phyloP scores from a whole-genome alignment of 2,797 vertebrate species.

The Orestias chungarensis region DNA sequence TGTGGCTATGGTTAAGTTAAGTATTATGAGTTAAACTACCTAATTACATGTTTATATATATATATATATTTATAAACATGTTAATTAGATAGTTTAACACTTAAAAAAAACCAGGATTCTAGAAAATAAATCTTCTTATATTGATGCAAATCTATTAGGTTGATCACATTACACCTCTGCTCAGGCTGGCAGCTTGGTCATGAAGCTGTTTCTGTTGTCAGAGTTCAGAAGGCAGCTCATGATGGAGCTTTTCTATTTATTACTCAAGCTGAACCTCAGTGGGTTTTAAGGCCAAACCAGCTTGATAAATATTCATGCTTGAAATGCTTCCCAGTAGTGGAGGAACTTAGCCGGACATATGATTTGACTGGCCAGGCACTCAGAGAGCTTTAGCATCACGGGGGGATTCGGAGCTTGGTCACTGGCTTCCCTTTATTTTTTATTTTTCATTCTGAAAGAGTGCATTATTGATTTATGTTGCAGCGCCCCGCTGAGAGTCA shows the following conservation, averaged over 20 bases:
- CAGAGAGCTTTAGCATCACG: slow-evolving; percentile 54
- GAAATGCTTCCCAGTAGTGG: slow-evolving; percentile 59
- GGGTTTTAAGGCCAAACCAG: slow-evolving; percentile 54
- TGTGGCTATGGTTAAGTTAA: not conserved
- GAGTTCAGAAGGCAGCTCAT: slow-evolving; percentile 59
- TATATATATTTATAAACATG: too few relatives aligned
- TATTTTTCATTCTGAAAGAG: slow-evolving; percentile 67
- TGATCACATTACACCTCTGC: slow-evolving; percentile 1
- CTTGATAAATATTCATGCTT: slow-evolving; percentile 66
- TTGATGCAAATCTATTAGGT: not conserved
- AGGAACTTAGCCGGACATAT: slow-evolving; percentile 55
- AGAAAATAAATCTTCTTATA: too few relatives aligned
- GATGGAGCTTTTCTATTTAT: slow-evolving; percentile 47
- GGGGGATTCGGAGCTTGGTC: slow-evolving; percentile 58
- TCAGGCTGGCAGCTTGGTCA: slow-evolving; percentile 63
- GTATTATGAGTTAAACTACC: not conserved
- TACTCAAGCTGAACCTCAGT: slow-evolving; percentile 56
- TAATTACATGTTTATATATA: too few relatives aligned
- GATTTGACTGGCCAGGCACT: slow-evolving; percentile 62
- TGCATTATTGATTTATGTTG: slow-evolving; percentile 70
- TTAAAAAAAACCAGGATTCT: too few relatives aligned
- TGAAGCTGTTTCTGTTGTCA: slow-evolving; percentile 63
- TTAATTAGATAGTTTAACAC: too few relatives aligned
- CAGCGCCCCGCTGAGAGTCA: slow-evolving; percentile 37
- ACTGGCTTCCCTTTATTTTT: slow-evolving; percentile 48